Percentiles rank a stretch among this genome's conserved stretches.
Evolutionary conservation across 2,888 invertebrate genomes (phyloP).

Genomic region (Oegoconia quadripuncta): DNA sequence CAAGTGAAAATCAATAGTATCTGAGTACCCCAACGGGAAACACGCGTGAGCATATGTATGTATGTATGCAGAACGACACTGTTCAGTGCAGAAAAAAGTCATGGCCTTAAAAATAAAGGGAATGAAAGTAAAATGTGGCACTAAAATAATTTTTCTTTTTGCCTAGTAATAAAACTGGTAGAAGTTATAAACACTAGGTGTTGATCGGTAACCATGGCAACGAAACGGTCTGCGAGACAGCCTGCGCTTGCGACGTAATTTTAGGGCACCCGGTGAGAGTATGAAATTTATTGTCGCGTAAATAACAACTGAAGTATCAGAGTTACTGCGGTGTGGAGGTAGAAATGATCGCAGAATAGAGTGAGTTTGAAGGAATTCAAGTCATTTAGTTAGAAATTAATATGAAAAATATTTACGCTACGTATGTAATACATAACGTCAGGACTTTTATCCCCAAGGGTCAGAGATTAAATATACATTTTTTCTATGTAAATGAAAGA

Average conservation of each 20-base stretch:
- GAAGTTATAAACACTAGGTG: constrained; percentile 1
- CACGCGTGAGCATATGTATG: too few relatives aligned
- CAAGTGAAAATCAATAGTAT: too few relatives aligned
- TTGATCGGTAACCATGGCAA: neutral
- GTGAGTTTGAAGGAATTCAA: neutral
- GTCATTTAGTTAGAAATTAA: too few relatives aligned
- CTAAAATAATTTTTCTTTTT: neutral
- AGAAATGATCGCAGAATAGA: neutral
- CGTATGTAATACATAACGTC: too few relatives aligned
- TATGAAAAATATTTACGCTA: too few relatives aligned
- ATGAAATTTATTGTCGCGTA: constrained; percentile 26
- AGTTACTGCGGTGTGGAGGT: neutral
- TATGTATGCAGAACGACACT: neutral
- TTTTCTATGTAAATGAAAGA: too few relatives aligned
- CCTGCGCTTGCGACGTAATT: constrained; percentile 20
- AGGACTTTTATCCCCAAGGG: too few relatives aligned
- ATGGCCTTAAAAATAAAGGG: too few relatives aligned
- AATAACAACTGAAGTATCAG: neutral
- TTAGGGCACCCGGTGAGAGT: constrained; percentile 23
- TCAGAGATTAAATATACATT: too few relatives aligned
- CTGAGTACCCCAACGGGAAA: too few relatives aligned
- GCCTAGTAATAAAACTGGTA: too few relatives aligned
- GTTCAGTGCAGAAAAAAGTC: neutral
- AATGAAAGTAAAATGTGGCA: neutral
- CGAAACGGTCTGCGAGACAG: too few relatives aligned